Evolutionary conservation across 2,797 vertebrate genomes (phyloP), one percentile per base, ranked within the genome.

Genomic region (Argyrosomus regius): DNA sequence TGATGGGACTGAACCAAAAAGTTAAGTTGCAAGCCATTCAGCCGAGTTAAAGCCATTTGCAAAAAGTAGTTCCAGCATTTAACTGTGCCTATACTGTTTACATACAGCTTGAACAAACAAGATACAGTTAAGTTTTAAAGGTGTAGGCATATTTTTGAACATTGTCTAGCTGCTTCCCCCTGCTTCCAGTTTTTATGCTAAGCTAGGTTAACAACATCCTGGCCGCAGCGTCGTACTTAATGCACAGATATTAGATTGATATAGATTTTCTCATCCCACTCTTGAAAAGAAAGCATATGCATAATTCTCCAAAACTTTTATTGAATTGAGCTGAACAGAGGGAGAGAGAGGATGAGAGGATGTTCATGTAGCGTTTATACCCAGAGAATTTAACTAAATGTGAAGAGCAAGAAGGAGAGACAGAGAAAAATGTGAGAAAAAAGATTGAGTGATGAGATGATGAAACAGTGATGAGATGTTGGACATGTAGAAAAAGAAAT

Each of bases 381-480:
- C 1, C 20, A 63, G 18, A 17, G 17, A 59, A 56, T 61, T 49
- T 12, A 72, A 65, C 60, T 62, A 12, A 53, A 72, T 22, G 7
- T 67, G 8, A 16, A 28, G 49, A 31, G 24, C 12, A 18, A 62
- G 18, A 39, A 22, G 8, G 1, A 56, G 41, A 20, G 49, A 49
- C 6, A 67, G 53, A n/a, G 28, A 53, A 39, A 62, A 41, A 79
- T 17, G 5, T 53, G 52, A 50, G 35, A 39, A 39, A 39, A 35
- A 39, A 64, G 49, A 61, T 17, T 41, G 49, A 64, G 49, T 8
- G 18, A 63, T 64, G 73, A 81, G 58, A 72, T 81, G 68, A 85
- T 70, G 75, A 81, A 69, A 71, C 24, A 18, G 53, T 81, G 70
- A 85, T 63, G 73, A 87, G 63, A 81, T 73, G 43, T 67, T 61